These are phyloP conservation scores for Decapterus maruadsi DNA, from an alignment of 2,797 vertebrate species.

Conservation along the genomic window DNA sequence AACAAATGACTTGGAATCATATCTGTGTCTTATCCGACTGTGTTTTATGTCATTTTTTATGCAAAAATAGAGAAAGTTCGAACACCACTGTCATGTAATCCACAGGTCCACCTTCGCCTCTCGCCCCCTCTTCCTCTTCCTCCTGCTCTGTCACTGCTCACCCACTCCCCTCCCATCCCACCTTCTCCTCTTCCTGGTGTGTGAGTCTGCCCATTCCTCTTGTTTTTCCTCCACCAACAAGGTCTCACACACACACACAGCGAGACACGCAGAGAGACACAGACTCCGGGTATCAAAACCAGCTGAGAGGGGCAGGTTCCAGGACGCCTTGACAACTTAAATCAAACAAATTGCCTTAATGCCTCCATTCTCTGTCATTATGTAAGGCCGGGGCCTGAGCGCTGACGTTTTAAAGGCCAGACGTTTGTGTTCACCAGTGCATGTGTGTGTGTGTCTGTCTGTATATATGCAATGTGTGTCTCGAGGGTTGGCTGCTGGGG, in stretches of 20 bases:
- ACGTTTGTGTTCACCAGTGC: conserved; percentile 49
- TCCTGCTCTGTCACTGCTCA: conserved; percentile 29
- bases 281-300: conserved; percentile 76
- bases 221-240: conserved; percentile 49
- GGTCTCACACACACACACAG: conserved; percentile 19
- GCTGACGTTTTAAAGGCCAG: conserved; percentile 81
- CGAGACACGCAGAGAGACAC: conserved; percentile 22
- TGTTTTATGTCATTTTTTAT: too few relatives aligned
- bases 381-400: conserved; percentile 77
- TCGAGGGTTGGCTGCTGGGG: conserved; percentile 68
- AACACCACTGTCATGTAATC: not conserved
- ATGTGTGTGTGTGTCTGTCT: conserved; percentile 31
- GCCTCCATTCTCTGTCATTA: conserved; percentile 86
- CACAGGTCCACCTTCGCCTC: conserved; percentile 15
- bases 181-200: conserved; percentile 29
- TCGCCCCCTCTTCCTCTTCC: conserved; percentile 33
- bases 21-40: too few relatives aligned
- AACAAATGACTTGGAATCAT: too few relatives aligned
- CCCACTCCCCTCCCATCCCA: not conserved
- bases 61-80: too few relatives aligned
- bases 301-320: conserved; percentile 79
- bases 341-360: conserved; percentile 87
- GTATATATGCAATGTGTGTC: conserved; percentile 17
- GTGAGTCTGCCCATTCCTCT: conserved; percentile 39
- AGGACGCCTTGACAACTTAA: conserved; percentile 82